A percentile compares a stretch with the other conserved stretches of the same genome.
Evolutionary conservation across 2,113 vertebrate species (phyloP).

Genomic region (Coracopsis vasa): DNA sequence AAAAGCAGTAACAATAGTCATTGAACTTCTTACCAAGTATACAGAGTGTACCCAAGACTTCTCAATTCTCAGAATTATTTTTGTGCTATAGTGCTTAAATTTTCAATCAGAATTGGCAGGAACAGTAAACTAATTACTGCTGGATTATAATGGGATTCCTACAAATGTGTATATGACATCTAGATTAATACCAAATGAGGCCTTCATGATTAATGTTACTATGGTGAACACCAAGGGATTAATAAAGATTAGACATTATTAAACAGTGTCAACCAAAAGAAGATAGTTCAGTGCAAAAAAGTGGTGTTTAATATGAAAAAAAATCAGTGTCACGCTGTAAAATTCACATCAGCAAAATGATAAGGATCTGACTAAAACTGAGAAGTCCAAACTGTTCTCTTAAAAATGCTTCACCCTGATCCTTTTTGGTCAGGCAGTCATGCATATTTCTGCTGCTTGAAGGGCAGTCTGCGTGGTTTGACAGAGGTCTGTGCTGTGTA

Average conservation of each 20-base stretch:
- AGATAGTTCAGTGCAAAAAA: background rate
- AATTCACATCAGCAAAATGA: background rate
- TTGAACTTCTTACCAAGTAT: background rate
- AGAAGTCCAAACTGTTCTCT: background rate
- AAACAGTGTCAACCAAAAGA: background rate
- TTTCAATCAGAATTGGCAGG: conserved; percentile 21
- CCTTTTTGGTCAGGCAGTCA: background rate
- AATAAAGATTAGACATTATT: conserved; percentile 12
- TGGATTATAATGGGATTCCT: conserved; percentile 16
- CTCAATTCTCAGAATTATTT: conserved; percentile 1
- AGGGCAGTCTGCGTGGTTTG: background rate
- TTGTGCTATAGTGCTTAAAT: background rate
- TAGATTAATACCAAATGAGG: conserved; percentile 1
- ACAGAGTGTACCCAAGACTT: background rate
- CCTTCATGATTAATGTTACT: background rate
- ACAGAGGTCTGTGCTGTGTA: background rate
- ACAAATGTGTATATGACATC: background rate
- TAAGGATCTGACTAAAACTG: background rate
- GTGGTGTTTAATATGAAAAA: background rate
- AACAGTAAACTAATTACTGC: conserved; percentile 4
- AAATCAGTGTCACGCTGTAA: background rate
- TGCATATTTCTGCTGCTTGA: background rate
- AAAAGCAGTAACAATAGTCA: background rate
- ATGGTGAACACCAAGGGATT: conserved; percentile 5
- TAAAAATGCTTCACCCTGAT: background rate